Evolutionary conservation across 2,797 vertebrate genomes (phyloP).

Genomic region (Leptoclinus maculatus): DNA sequence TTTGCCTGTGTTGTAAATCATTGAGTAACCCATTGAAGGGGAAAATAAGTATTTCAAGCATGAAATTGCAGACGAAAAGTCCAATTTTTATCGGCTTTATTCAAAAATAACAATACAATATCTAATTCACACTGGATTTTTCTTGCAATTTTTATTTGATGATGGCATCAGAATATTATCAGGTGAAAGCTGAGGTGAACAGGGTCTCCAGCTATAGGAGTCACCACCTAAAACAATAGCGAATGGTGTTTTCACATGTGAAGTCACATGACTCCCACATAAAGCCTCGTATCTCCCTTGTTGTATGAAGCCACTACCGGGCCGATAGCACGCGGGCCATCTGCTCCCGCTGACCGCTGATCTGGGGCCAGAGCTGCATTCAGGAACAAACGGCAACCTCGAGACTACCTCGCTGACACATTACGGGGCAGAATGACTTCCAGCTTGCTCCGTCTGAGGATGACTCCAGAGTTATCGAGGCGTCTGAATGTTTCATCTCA

Average conservation of each 20-base stretch:
- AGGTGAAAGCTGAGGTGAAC: background rate
- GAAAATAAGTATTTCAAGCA: background rate
- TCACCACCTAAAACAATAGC: slow-evolving; percentile 8
- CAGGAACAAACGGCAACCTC: slow-evolving; percentile 33
- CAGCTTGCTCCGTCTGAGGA: slow-evolving; percentile 10
- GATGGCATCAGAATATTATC: background rate
- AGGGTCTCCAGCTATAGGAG: background rate
- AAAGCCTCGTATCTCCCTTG: slow-evolving; percentile 47
- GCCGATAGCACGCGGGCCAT: slow-evolving; percentile 53
- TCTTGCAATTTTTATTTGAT: background rate
- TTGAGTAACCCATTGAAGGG: background rate
- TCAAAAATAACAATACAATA: background rate
- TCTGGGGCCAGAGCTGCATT: slow-evolving; percentile 30
- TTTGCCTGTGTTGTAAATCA: background rate
- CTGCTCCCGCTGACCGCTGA: slow-evolving; percentile 61
- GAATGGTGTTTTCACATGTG: slow-evolving; percentile 14
- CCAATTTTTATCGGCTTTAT: background rate
- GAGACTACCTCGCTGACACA: slow-evolving; percentile 27
- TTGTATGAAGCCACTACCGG: slow-evolving; percentile 27
- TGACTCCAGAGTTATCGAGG: slow-evolving; percentile 14
- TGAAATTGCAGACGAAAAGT: background rate
- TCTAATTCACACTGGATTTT: background rate
- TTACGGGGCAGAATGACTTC: slow-evolving; percentile 8
- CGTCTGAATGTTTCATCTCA: slow-evolving; percentile 43
- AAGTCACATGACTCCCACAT: slow-evolving; percentile 32